Evolutionary conservation across 2,797 vertebrate species (phyloP).

Genomic region (Lithobates pipiens): DNA sequence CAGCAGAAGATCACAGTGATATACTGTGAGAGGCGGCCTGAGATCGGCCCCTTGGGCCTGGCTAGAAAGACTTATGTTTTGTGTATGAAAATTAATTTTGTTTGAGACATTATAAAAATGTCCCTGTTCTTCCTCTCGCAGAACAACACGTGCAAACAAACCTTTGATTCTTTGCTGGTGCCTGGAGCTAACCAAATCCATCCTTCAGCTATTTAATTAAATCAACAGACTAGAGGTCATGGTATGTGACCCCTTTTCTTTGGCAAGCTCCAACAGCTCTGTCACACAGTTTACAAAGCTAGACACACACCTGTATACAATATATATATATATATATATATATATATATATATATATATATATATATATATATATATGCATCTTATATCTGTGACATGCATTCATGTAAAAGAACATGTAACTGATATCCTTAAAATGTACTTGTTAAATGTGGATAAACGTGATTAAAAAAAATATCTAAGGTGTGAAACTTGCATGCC

Average conservation of each 20-base stretch:
- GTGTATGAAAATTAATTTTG: conserved; percentile 31
- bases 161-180: conserved; percentile 31
- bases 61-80: conserved; percentile 17
- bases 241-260: conserved; percentile 44
- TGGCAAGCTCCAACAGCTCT: conserved; percentile 34
- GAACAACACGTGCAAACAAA: conserved; percentile 28
- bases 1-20: conserved; percentile 2
- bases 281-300: background rate
- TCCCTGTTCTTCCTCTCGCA: conserved; percentile 17
- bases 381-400: too few relatives aligned
- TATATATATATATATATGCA: background rate
- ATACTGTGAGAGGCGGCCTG: background rate
- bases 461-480: too few relatives aligned
- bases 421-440: too few relatives aligned
- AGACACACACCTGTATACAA: conserved; percentile 16
- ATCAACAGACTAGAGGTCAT: conserved; percentile 31
- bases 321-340: too few relatives aligned
- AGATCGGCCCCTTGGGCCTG: conserved; percentile 9
- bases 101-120: conserved; percentile 24
- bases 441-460: too few relatives aligned
- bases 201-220: conserved; percentile 58
- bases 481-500: too few relatives aligned
- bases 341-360: too few relatives aligned
- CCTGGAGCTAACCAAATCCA: conserved; percentile 43
- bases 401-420: too few relatives aligned